Evolutionary conservation across 2,113 vertebrate genomes (phyloP), one percentile per base, ranked within the genome.

Genomic region (Pipra filicauda): DNA sequence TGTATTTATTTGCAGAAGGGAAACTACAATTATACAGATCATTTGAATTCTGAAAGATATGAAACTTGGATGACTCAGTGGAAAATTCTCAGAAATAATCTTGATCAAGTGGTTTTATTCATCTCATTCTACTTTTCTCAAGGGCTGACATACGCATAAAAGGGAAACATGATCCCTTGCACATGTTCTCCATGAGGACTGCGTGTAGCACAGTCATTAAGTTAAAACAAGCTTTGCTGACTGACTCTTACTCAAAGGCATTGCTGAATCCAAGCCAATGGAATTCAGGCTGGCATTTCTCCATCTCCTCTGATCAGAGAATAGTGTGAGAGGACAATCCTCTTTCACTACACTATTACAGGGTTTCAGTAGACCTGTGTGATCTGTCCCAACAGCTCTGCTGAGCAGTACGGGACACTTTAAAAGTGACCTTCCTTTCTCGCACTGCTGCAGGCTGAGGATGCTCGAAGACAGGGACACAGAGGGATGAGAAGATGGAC

Each of bases 171-270:
- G 88, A 96, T 96, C 85, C 78, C 51, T 87, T 66, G 91, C 96
- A 97, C 79, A 89, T 93, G 96, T 94, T 97, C 91, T 95, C 91
- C 91, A 92, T 85, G 78, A 92, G 88, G 87, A 82, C 70, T 85
- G 70, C 18, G 3, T 93, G 74, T 64, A 85, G 83, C 83, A 65
- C 82, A 83, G 76, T 78, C 76, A 74, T 91, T 94, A 91, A 92
- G 73, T 95, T 85, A 73, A 89, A 96, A 65, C 79, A 66, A 94
- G 76, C 41, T 85, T 75, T 81, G 54, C 94, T 96, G 83, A 83
- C 94, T 96, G 83, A 85, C 72, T 96, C 61, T 85, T 70, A 46
- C 69, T 86, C 85, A 92, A 85, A 93, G 51, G 69, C 74, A 94
- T 23, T 82, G 74, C 91, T 97, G 91, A 94, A 95, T 58, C 35